Evolutionary conservation across 2,113 vertebrate species (phyloP).

Genomic region (Stigmatopora argus): DNA sequence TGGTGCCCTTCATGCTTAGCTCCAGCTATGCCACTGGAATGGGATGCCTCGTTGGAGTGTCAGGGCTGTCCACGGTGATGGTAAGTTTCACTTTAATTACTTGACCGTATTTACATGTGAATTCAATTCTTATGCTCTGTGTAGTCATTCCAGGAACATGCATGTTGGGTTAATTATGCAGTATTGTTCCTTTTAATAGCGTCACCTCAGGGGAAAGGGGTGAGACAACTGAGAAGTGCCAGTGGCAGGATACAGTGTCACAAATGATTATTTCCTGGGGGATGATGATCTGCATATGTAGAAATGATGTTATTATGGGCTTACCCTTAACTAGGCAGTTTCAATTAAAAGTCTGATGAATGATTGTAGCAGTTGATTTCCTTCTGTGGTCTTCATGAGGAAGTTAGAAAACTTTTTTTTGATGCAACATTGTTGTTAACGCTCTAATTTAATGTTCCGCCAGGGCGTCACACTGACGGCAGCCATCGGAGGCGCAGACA

Average conservation of each 20-base stretch:
- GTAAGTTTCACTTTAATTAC: conserved; percentile 46
- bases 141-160: not conserved
- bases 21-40: conserved; percentile 69
- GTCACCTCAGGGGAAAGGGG: not conserved
- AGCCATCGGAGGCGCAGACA: conserved; percentile 77
- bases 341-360: not conserved
- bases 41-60: conserved; percentile 71
- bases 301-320: not conserved
- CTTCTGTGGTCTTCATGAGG: not conserved
- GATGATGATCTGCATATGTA: not conserved
- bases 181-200: not conserved
- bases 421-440: not conserved
- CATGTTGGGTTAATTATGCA: not conserved
- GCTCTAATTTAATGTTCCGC: not conserved
- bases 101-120: too few relatives aligned
- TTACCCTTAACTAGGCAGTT: not conserved
- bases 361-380: not conserved
- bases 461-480: conserved; percentile 76
- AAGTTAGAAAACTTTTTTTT: not conserved
- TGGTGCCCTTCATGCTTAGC: conserved; percentile 77
- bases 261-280: not conserved
- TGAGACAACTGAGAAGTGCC: not conserved
- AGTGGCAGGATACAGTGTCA: not conserved
- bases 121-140: not conserved
- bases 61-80: conserved; percentile 75